Conservation (phyloP, 2,888 invertebrate species). For the Imbricaverruca yamaguchii region DNA sequence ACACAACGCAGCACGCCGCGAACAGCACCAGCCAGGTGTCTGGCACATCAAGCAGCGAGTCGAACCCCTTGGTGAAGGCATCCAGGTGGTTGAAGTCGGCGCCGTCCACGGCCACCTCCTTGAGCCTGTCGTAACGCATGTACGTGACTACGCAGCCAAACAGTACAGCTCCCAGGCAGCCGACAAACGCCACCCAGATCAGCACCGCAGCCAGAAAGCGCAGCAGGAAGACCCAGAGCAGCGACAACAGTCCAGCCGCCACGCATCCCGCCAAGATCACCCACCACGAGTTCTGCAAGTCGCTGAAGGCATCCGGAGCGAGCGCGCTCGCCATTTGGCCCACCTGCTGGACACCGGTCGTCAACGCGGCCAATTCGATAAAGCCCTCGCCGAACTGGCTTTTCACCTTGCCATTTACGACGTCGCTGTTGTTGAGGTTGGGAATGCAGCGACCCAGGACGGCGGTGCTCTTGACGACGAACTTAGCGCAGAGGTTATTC, state of each 20-base stretch:
- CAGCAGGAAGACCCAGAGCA: conserved; percentile 79
- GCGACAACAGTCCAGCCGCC: conserved; percentile 63
- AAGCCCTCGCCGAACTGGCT: background rate
- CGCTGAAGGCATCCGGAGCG: conserved; percentile 60
- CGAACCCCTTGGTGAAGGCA: conserved; percentile 39
- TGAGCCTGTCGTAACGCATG: conserved; percentile 16
- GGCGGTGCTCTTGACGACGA: background rate
- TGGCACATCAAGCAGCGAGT: conserved; percentile 50
- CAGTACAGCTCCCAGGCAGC: conserved; percentile 59
- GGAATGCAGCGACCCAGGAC: conserved; percentile 50
- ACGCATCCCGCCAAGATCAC: conserved; percentile 59
- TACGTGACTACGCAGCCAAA: conserved; percentile 44
- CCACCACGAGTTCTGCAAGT: conserved; percentile 63
- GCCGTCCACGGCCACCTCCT: background rate
- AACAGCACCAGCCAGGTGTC: conserved; percentile 61
- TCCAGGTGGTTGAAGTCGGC: background rate
- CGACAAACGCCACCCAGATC: conserved; percentile 72
- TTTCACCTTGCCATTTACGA: background rate
- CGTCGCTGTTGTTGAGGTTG: background rate
- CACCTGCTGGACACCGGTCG: background rate
- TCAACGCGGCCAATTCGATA: background rate
- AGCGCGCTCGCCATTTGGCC: conserved; percentile 11
- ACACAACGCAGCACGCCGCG: conserved; percentile 55
- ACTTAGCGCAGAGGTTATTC: background rate
- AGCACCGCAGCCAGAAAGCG: conserved; percentile 79